Evolutionary conservation across 2,888 invertebrate species (phyloP).

Genomic region (Lapara coniferarum): DNA sequence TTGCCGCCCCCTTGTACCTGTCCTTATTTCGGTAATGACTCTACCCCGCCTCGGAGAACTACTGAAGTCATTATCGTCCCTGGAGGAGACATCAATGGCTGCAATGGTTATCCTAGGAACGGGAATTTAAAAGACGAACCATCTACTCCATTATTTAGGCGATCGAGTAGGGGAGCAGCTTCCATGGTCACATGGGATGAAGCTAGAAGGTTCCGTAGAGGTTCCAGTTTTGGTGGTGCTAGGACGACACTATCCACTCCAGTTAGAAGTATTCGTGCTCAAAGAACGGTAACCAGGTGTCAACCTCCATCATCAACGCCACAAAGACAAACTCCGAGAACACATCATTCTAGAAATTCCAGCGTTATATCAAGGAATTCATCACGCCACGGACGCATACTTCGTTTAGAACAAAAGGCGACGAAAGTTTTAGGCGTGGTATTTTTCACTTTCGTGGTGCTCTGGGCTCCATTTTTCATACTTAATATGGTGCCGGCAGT

Average conservation of each 20-base stretch:
- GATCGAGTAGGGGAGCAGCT: constrained; percentile 85
- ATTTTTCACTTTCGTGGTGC: constrained; percentile 96
- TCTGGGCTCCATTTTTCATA: constrained; percentile 98
- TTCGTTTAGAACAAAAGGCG: constrained; percentile 96
- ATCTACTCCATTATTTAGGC: constrained; percentile 77
- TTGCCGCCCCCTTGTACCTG: constrained; percentile 91
- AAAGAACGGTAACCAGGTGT: constrained; percentile 66
- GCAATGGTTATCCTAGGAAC: constrained; percentile 68
- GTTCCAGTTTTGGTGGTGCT: constrained; percentile 88
- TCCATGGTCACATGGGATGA: constrained; percentile 92
- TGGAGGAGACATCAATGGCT: constrained; percentile 78
- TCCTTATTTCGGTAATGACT: constrained; percentile 90
- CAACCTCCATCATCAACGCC: constrained; percentile 67
- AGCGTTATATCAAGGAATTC: constrained; percentile 92
- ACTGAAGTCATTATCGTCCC: constrained; percentile 82
- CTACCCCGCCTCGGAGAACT: constrained; percentile 78
- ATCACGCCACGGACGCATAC: constrained; percentile 91
- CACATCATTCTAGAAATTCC: constrained; percentile 91
- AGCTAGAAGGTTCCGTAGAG: constrained; percentile 84
- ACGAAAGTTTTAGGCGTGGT: constrained; percentile 97
- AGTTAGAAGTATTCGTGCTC: constrained; percentile 62
- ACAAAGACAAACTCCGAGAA: constrained; percentile 82
- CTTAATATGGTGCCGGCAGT: constrained; percentile 93
- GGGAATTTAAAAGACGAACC: constrained; percentile 69
- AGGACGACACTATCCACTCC: constrained; percentile 85